Percentiles rank a stretch among this genome's conserved stretches.
These are phyloP conservation scores for Chloropsis cyanopogon DNA, from an alignment of 2,113 vertebrate genomes.

Conservation along the genomic window DNA sequence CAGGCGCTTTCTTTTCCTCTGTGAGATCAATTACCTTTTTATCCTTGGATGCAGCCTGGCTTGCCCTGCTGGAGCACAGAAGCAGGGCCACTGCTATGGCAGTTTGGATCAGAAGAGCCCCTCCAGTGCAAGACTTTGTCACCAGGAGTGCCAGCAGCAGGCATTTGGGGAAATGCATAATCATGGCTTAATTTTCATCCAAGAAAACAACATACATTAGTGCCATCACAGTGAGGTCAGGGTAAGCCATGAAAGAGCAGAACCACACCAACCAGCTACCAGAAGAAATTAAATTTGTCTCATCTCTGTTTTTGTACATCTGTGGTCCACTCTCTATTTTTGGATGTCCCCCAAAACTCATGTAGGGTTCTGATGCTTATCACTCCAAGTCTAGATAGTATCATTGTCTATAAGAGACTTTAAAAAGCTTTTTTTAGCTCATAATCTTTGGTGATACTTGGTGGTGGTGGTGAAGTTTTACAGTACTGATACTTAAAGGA, in stretches of 20 bases:
- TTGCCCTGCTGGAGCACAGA: not conserved
- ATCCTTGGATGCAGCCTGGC: not conserved
- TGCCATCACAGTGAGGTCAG: not conserved
- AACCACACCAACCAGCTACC: not conserved
- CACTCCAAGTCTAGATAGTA: not conserved
- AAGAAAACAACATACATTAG: not conserved
- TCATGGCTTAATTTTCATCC: not conserved
- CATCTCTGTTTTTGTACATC: not conserved
- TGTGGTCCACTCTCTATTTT: not conserved
- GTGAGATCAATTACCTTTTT: slow-evolving; percentile 33
- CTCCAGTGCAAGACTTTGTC: not conserved
- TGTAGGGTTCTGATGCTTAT: not conserved
- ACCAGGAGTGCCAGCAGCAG: not conserved
- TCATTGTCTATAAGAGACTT: not conserved
- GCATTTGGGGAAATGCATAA: not conserved
- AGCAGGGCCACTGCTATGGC: not conserved
- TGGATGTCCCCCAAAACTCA: not conserved
- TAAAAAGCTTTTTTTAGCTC: not conserved
- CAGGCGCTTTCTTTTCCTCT: slow-evolving; percentile 30
- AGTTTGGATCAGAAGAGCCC: not conserved
- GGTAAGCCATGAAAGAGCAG: not conserved
- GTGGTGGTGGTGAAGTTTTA: not conserved
- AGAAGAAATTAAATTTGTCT: not conserved
- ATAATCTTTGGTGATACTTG: not conserved
- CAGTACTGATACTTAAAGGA: not conserved